Conservation (phyloP, 1,140 invertebrate species). For the Batillaria attramentaria region DNA sequence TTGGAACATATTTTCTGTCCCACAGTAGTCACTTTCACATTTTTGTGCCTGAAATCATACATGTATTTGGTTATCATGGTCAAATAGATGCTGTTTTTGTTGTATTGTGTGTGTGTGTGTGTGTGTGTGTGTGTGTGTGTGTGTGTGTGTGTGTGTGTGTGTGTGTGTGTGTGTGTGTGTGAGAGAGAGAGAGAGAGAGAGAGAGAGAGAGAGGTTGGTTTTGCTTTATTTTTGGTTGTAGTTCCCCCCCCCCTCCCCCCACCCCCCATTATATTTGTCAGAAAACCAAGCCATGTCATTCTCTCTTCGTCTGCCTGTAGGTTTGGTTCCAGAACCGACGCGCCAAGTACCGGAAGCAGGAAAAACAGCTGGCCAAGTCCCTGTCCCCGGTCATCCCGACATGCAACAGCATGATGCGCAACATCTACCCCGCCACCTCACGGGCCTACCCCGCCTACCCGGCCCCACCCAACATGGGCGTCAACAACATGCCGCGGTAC, state of each 20-base stretch:
- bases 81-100: no score
- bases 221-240: constrained; percentile 17
- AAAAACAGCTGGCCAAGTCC: constrained; percentile 71
- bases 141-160: not conserved
- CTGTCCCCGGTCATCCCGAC: constrained; percentile 80
- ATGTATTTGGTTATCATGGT: no score
- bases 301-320: constrained; percentile 48
- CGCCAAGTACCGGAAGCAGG: constrained; percentile 72
- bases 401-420: constrained; percentile 97
- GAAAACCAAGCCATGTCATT: not conserved
- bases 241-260: no score
- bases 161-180: no score
- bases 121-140: no score
- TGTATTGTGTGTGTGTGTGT: no score
- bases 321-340: constrained; percentile 73
- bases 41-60: no score
- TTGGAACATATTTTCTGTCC: no score
- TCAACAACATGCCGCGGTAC: constrained; percentile 79
- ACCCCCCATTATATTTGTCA: not conserved
- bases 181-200: not conserved
- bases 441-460: constrained; percentile 86
- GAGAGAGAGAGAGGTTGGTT: not conserved
- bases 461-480: constrained; percentile 82
- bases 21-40: no score
- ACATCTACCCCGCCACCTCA: constrained; percentile 86